Evolutionary conservation across 2,113 vertebrate genomes (phyloP).

Genomic region (Spea multiplicata): DNA sequence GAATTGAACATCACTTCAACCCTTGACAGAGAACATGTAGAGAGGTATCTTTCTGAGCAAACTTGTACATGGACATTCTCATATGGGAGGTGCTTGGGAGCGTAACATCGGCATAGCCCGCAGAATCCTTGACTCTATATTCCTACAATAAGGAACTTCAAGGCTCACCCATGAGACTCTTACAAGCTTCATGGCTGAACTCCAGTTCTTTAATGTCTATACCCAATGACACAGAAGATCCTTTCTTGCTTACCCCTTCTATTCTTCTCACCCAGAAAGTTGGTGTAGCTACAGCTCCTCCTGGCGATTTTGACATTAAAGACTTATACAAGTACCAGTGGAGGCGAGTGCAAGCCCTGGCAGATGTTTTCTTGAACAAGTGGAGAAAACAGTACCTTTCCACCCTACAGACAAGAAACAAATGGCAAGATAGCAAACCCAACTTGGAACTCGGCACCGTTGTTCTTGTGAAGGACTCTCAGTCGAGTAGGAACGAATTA

Average conservation of each 20-base stretch:
- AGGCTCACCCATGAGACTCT: neutral
- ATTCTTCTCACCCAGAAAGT: slow-evolving; percentile 46
- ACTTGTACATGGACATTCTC: neutral
- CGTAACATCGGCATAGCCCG: neutral
- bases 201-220: neutral
- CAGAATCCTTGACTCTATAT: neutral
- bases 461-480: slow-evolving; percentile 13
- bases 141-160: neutral
- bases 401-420: neutral
- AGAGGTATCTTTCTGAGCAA: neutral
- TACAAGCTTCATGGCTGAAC: neutral
- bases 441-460: neutral
- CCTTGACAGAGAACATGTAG: neutral
- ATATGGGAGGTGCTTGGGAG: no score
- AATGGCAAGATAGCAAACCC: neutral
- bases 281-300: neutral
- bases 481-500: neutral
- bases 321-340: slow-evolving; percentile 37
- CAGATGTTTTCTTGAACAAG: neutral
- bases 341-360: slow-evolving; percentile 27
- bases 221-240: neutral
- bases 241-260: slow-evolving; percentile 6
- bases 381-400: neutral
- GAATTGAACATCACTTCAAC: neutral
- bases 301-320: slow-evolving; percentile 22